A percentile compares a stretch with the other conserved stretches of the same genome.
These are phyloP conservation scores for Biston stratarius DNA, from an alignment of 2,888 invertebrate species.

Conservation along the genomic window DNA sequence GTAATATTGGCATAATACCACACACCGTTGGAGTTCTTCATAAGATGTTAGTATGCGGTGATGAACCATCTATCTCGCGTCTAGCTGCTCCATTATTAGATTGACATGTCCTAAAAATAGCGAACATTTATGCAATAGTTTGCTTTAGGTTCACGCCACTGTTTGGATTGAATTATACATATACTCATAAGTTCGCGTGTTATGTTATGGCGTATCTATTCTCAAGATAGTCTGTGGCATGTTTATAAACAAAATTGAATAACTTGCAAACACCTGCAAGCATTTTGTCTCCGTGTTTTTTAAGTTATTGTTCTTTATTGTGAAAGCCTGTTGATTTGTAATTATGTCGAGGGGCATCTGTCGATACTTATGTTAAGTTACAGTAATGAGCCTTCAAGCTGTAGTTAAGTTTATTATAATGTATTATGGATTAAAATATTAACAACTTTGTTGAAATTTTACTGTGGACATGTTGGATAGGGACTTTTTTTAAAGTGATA, in stretches of 20 bases:
- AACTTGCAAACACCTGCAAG: conserved; percentile 69
- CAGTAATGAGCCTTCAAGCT: conserved; percentile 7
- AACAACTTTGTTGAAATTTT: conserved; percentile 13
- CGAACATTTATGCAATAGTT: too few species aligned
- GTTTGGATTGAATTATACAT: too few species aligned
- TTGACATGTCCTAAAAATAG: too few species aligned
- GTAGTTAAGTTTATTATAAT: conserved; percentile 1
- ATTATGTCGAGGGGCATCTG: conserved; percentile 31
- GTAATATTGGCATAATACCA: too few species aligned
- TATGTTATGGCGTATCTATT: too few species aligned
- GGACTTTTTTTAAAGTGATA: too few species aligned
- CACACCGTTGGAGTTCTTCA: too few species aligned
- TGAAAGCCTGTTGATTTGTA: conserved; percentile 38
- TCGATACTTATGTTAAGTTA: conserved; percentile 23
- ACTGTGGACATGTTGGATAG: background rate
- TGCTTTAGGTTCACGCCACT: too few species aligned
- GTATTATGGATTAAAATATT: conserved; percentile 14
- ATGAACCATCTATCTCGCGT: too few species aligned
- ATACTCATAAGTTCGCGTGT: too few species aligned
- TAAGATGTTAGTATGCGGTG: too few species aligned
- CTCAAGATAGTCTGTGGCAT: background rate
- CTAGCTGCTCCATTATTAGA: too few species aligned
- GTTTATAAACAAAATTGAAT: conserved; percentile 71
- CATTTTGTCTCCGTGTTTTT: conserved; percentile 53
- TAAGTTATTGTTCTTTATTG: conserved; percentile 40